Evolutionary conservation across 2,888 invertebrate genomes (phyloP).

Genomic region (Lasioglossum vierecki): DNA sequence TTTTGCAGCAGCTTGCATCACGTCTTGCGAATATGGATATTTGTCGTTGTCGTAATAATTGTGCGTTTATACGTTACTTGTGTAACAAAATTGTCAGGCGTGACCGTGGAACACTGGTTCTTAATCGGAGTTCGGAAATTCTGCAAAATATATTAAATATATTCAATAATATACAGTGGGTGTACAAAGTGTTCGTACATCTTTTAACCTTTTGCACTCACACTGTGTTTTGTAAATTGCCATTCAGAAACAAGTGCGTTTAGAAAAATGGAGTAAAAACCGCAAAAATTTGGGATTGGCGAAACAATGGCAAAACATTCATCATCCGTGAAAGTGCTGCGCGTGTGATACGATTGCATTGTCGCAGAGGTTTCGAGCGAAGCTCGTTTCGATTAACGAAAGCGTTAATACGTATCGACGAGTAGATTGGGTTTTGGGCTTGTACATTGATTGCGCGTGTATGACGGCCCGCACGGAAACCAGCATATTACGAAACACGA

Average conservation of each 20-base stretch:
- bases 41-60: neutral
- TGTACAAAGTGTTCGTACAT: too few relatives aligned
- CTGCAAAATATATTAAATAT: too few relatives aligned
- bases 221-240: neutral
- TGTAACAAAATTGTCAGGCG: neutral
- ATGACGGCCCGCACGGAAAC: constrained; percentile 44
- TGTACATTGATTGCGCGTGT: neutral
- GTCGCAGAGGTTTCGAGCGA: neutral
- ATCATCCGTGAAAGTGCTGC: neutral
- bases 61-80: neutral
- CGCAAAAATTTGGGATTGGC: neutral
- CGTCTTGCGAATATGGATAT: neutral
- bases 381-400: neutral
- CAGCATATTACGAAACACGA: constrained; percentile 63
- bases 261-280: neutral
- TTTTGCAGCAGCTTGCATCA: neutral
- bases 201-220: too few relatives aligned
- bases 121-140: too few relatives aligned
- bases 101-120: neutral
- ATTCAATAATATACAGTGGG: too few relatives aligned
- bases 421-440: neutral
- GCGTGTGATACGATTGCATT: neutral
- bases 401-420: neutral
- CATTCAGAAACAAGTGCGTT: neutral
- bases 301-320: neutral